These are phyloP conservation scores for Campylomormyrus tamandua DNA, from an alignment of 2,113 vertebrate species.

Conservation along the genomic window DNA sequence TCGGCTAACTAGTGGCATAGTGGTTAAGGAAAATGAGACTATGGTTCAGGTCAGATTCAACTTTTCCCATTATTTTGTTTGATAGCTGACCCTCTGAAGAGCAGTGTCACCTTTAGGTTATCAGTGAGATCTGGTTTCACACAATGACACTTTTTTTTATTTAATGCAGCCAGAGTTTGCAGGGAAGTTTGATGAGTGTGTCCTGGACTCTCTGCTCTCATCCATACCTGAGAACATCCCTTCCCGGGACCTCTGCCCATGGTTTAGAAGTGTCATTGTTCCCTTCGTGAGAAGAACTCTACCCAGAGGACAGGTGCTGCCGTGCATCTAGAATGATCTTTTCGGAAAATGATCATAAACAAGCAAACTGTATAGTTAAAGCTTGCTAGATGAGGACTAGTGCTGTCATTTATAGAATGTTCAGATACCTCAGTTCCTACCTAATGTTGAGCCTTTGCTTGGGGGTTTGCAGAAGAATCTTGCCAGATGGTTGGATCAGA, in stretches of 20 bases:
- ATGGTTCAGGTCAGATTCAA: background rate
- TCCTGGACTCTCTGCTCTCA: conserved; percentile 69
- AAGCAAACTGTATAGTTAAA: background rate
- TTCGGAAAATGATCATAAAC: background rate
- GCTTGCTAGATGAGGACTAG: background rate
- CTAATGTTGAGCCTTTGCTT: background rate
- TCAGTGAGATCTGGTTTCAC: background rate
- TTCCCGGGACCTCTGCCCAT: conserved; percentile 69
- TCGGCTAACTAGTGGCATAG: background rate
- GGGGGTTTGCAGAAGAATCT: conserved; percentile 67
- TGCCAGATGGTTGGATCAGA: conserved; percentile 84
- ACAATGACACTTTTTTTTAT: background rate
- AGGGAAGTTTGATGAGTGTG: conserved; percentile 62
- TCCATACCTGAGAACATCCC: conserved; percentile 66
- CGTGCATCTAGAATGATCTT: background rate
- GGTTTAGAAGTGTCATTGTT: conserved; percentile 79
- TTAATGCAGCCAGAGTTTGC: conserved; percentile 74
- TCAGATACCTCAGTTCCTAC: background rate
- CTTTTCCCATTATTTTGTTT: background rate
- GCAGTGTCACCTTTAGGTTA: background rate
- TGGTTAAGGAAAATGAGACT: background rate
- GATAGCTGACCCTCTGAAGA: background rate
- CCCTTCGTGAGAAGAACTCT: conserved; percentile 75
- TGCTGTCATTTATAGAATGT: background rate
- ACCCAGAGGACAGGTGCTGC: conserved; percentile 75